Conservation (phyloP, 2,888 invertebrate species). For the Pachydiplax longipennis region DNA sequence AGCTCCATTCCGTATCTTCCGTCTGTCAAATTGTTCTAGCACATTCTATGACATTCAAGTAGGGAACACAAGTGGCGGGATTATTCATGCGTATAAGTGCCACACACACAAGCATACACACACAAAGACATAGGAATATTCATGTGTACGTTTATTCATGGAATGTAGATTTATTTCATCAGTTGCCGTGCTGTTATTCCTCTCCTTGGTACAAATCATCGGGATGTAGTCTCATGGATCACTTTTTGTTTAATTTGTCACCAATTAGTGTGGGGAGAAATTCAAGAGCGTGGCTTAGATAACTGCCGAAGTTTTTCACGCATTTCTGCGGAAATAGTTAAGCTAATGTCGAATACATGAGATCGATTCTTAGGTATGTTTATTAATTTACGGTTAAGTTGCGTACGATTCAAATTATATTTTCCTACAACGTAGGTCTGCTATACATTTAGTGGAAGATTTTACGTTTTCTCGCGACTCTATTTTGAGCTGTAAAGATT, state of each 20-base stretch:
- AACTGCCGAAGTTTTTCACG: constrained; percentile 5
- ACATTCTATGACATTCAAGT: constrained; percentile 38
- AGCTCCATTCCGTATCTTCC: constrained; percentile 21
- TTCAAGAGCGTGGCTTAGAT: constrained; percentile 40
- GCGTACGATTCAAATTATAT: too few species aligned
- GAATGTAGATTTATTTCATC: not conserved
- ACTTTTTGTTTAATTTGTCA: not conserved
- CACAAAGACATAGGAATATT: not conserved
- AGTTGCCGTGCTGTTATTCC: constrained; percentile 33
- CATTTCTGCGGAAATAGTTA: not conserved
- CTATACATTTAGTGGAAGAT: too few species aligned
- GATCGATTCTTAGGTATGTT: too few species aligned
- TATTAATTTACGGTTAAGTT: too few species aligned
- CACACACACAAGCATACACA: constrained; percentile 44
- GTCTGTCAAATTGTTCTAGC: constrained; percentile 23
- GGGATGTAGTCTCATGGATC: not conserved
- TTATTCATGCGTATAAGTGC: constrained; percentile 19
- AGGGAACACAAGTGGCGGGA: constrained; percentile 37
- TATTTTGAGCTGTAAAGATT: too few species aligned
- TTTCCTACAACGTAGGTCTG: too few species aligned
- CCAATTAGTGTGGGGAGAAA: not conserved
- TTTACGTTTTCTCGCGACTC: too few species aligned
- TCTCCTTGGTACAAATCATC: constrained; percentile 18
- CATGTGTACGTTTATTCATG: too few species aligned
- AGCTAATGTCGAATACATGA: too few species aligned